phyloP scores from a whole-genome alignment of 2,888 invertebrate genomes.

The Ctenicera cuprea region DNA sequence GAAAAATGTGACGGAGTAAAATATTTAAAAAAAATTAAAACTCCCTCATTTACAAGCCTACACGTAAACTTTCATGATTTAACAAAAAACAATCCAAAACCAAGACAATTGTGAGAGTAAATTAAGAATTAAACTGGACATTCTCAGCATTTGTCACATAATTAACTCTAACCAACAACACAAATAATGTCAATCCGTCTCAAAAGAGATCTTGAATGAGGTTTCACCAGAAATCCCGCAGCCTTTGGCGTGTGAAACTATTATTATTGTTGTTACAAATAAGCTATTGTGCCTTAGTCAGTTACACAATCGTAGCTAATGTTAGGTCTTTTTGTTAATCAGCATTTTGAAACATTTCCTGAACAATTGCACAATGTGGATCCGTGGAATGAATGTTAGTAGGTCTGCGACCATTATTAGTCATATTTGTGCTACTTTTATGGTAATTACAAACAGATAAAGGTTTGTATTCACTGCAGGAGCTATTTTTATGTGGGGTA shows the following conservation, averaged over 20 bases:
- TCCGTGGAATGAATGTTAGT: conserved; percentile 39
- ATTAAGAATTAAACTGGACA: no score
- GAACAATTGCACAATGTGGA: conserved; percentile 35
- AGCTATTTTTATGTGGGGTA: no score
- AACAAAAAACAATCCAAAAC: background rate
- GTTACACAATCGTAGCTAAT: conserved; percentile 25
- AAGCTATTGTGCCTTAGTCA: conserved; percentile 7
- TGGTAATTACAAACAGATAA: conserved; percentile 1
- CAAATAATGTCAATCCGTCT: background rate
- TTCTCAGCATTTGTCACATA: background rate
- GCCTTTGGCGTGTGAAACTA: conserved; percentile 24
- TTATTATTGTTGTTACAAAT: conserved; percentile 9
- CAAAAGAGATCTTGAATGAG: background rate
- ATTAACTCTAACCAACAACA: background rate
- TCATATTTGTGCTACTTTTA: conserved; percentile 28
- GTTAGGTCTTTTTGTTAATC: conserved; percentile 39
- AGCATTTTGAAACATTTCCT: conserved; percentile 45
- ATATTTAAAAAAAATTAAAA: no score
- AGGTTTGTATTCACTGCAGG: background rate
- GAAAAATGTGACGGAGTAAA: no score
- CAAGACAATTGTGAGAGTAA: background rate
- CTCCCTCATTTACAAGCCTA: no score
- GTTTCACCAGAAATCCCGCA: conserved; percentile 15
- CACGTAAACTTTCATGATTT: no score
- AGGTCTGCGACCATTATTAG: conserved; percentile 33